Conservation (phyloP, 1,140 invertebrate species). For the Drosophila sp. region DNA sequence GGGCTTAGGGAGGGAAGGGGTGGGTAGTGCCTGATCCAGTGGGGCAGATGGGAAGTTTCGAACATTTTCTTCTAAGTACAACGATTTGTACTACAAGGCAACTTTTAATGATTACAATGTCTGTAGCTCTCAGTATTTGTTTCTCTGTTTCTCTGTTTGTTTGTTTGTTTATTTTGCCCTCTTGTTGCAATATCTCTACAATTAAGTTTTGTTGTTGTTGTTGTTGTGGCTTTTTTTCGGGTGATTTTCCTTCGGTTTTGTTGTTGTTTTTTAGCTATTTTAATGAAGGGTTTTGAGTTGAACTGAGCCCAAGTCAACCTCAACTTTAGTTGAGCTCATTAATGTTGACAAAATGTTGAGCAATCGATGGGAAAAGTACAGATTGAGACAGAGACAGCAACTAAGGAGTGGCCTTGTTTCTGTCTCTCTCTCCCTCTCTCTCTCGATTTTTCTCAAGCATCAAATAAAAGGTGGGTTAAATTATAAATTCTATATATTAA, state of each 20-base stretch:
- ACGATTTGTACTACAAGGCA: conserved; percentile 80
- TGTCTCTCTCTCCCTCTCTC: neutral
- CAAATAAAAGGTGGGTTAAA: neutral
- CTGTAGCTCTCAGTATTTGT: conserved; percentile 18
- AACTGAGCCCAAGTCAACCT: conserved; percentile 33
- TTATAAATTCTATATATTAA: too few species aligned
- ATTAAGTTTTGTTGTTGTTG: conserved; percentile 72
- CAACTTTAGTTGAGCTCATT: conserved; percentile 56
- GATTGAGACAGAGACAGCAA: neutral
- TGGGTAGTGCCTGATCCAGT: neutral
- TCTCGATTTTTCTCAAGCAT: neutral
- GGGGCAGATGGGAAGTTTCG: conserved; percentile 35
- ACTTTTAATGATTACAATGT: conserved; percentile 81
- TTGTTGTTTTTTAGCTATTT: conserved; percentile 25
- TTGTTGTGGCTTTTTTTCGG: conserved; percentile 25
- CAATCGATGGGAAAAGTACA: conserved; percentile 38
- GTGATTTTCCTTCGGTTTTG: conserved; percentile 55
- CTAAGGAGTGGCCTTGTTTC: neutral
- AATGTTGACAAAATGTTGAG: conserved; percentile 69
- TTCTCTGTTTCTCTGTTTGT: conserved; percentile 35
- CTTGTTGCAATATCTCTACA: conserved; percentile 65
- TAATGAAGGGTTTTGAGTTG: conserved; percentile 64
- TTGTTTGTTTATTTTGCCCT: conserved; percentile 45
- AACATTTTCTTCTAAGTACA: conserved; percentile 77
- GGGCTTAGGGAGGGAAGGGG: neutral